Evolutionary conservation across 1,140 invertebrate genomes (phyloP).

Genomic region (Drosophila takahashii): DNA sequence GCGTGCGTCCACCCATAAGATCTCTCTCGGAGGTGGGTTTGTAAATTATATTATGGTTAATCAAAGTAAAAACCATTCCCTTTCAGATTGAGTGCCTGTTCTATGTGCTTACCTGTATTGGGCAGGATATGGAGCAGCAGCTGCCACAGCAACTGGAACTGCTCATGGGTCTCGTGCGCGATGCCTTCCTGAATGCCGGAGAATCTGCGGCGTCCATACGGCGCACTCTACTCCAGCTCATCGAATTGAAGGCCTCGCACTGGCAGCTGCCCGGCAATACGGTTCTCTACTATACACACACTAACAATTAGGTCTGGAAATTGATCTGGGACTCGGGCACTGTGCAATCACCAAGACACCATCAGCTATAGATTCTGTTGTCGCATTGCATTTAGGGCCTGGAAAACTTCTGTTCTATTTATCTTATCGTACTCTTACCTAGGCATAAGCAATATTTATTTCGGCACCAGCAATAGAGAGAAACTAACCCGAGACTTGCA

Average conservation of each 20-base stretch:
- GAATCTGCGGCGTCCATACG: constrained; percentile 88
- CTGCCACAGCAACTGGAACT: constrained; percentile 91
- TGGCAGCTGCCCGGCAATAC: constrained; percentile 95
- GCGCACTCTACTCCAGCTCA: constrained; percentile 93
- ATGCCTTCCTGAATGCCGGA: constrained; percentile 91
- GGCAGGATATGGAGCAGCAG: constrained; percentile 93
- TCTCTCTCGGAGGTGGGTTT: constrained; percentile 89
- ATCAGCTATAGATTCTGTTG: constrained; percentile 58
- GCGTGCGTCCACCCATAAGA: constrained; percentile 91
- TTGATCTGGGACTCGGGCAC: constrained; percentile 33
- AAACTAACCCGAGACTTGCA: constrained; percentile 65
- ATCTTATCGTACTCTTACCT: constrained; percentile 65
- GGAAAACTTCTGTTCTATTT: constrained; percentile 63
- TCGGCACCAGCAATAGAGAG: constrained; percentile 52
- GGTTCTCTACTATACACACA: constrained; percentile 95
- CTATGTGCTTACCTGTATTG: constrained; percentile 93
- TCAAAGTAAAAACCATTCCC: neutral
- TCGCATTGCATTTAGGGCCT: constrained; percentile 76
- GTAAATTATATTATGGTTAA: neutral
- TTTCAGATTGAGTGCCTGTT: constrained; percentile 93
- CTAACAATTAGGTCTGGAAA: constrained; percentile 66
- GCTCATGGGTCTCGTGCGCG: constrained; percentile 91
- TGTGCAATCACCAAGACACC: constrained; percentile 61
- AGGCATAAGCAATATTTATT: constrained; percentile 80
- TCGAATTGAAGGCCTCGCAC: constrained; percentile 93